Evolutionary conservation across 2,888 invertebrate genomes (phyloP), one percentile per base, ranked within the genome.

Genomic region (Athalia circularis): DNA sequence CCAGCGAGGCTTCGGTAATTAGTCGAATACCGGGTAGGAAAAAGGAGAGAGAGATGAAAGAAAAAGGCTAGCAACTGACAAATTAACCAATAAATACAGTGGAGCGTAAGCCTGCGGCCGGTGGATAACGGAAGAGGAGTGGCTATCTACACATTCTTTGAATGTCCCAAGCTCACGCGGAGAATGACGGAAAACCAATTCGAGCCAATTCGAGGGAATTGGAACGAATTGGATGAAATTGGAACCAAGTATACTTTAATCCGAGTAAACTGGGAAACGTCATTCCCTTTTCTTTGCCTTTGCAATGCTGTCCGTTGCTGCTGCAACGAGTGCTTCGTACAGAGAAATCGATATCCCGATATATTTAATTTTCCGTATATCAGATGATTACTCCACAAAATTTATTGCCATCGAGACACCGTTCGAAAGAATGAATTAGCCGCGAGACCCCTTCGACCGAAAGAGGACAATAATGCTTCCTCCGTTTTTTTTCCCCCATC

Each of bases 21-120:
- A 78, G 78, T 78, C 54, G 78, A 64, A 78, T 78, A 64, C 78
- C 78, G 48, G 54, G 15, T 11, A 54, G 13, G 7, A 15, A 61
- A 15, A 64, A 9, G 45, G 6, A 54, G 70, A 57, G n/a, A 45
- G n/a, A 54, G 57, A 57, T 29, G 62, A 59, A 47, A 13, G 52
- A 48, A 45, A 57, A 1, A 52, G 64, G 9, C 52, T 45, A 45
- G 52, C 64, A 64, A 74, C 78, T 62, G 78, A 72, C 78, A 78
- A 78, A 78, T 78, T 78, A 78, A 78, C 74, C 78, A 64, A 78
- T 78, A 75, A 78, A 78, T 65, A 78, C 64, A 15, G 59, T 9
- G 29, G 11, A 68, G 29, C 4, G 43, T 9, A 13, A 59, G 47
- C 47, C 64, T 29, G 61, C 29, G 74, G 54, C 54, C 47, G 45